These are phyloP conservation scores for Ataeniobius toweri DNA, from an alignment of 2,797 vertebrate genomes.

Conservation along the genomic window DNA sequence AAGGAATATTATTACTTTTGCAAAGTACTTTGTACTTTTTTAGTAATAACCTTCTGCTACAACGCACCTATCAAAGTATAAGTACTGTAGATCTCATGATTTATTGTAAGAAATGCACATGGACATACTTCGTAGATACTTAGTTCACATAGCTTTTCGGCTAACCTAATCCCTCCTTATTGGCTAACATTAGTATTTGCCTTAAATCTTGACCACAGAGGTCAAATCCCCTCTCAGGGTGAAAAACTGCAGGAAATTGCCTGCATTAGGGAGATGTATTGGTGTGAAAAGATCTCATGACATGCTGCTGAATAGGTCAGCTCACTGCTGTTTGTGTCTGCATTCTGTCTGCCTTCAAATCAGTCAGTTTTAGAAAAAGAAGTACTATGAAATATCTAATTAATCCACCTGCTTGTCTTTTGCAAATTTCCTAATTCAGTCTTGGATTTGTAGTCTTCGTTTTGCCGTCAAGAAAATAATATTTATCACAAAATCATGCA, in stretches of 20 bases:
- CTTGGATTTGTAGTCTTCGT: neutral
- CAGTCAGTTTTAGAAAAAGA: slow-evolving; percentile 7
- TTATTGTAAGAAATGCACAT: slow-evolving; percentile 3
- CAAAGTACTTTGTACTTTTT: neutral
- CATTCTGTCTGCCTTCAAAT: slow-evolving; percentile 18
- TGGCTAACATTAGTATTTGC: slow-evolving; percentile 78
- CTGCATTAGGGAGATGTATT: slow-evolving; percentile 84
- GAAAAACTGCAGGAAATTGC: slow-evolving; percentile 86
- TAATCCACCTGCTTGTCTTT: slow-evolving; percentile 27
- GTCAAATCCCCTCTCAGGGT: slow-evolving; percentile 76
- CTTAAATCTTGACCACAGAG: slow-evolving; percentile 71
- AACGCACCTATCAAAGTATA: neutral
- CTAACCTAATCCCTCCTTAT: slow-evolving; percentile 75
- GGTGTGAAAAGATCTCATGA: slow-evolving; percentile 82
- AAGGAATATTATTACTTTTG: neutral
- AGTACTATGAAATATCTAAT: slow-evolving; percentile 25
- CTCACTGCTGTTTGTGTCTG: slow-evolving; percentile 54
- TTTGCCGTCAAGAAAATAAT: neutral
- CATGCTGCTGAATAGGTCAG: slow-evolving; percentile 71
- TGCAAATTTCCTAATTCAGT: neutral
- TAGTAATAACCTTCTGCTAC: neutral
- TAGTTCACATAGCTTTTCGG: slow-evolving; percentile 39
- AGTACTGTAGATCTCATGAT: neutral
- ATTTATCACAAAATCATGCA: neutral
- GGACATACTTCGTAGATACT: neutral